A percentile compares a stretch with the other conserved stretches of the same genome.
Conservation (phyloP, 2,888 invertebrate species). For the Drosophila kambysellisi region DNA sequence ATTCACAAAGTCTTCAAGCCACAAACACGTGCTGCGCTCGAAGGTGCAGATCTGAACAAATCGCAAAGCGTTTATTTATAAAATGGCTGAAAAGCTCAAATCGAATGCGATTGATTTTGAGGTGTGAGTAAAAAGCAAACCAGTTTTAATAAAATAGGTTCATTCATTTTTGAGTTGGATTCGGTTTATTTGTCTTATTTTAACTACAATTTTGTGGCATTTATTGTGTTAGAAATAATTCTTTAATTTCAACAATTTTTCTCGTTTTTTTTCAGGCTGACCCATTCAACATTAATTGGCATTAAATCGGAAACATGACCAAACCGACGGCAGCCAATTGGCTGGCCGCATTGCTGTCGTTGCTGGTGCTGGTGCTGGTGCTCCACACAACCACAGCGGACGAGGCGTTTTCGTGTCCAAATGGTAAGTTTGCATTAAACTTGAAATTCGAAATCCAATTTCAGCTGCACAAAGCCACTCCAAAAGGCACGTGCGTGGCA, state of each 20-base stretch:
- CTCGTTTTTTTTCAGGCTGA: conserved; percentile 55
- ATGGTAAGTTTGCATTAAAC: conserved; percentile 83
- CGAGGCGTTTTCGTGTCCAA: conserved; percentile 85
- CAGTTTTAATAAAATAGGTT: conserved; percentile 42
- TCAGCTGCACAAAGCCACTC: conserved; percentile 33
- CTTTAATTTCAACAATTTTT: conserved; percentile 32
- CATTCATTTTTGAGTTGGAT: conserved; percentile 15
- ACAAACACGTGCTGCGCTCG: conserved; percentile 58
- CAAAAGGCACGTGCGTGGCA: conserved; percentile 64
- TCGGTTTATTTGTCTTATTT: conserved; percentile 1
- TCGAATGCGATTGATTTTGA: conserved; percentile 37
- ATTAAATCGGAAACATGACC: conserved; percentile 81
- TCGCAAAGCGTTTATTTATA: conserved; percentile 39
- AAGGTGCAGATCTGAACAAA: conserved; percentile 32
- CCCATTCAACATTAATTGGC: conserved; percentile 62
- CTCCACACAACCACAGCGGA: conserved; percentile 71
- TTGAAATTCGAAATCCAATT: conserved; percentile 50
- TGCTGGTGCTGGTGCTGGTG: conserved; percentile 60
- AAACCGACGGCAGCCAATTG: conserved; percentile 85
- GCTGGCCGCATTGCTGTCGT: conserved; percentile 84
- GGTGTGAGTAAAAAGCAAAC: conserved; percentile 55
- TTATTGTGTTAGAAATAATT: conserved; percentile 44
- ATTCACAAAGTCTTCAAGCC: conserved; percentile 51
- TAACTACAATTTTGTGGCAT: conserved; percentile 27
- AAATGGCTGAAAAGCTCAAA: conserved; percentile 35